Base-by-base conservation (phyloP, 92 coral and sea anemone genomes). In the Zoanthus solanderi region DNA sequence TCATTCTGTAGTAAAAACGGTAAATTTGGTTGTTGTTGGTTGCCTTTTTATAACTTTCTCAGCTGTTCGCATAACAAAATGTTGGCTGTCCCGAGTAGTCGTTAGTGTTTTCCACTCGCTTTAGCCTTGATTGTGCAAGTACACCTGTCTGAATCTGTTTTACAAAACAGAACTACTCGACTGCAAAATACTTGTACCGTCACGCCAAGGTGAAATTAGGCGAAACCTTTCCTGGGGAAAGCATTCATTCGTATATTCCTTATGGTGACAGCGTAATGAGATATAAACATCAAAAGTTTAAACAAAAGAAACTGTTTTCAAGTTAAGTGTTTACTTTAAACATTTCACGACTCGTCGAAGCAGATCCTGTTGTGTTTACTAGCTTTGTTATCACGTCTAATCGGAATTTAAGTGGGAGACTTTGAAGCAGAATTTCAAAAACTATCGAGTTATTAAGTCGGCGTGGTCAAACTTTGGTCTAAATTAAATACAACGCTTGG, bases 341-440 rank as follows among this genome's bases (percentile, higher is more conserved):
- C 85, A 81, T 81, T 81, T 81, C 85, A 81, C 63, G 85, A 81
- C 58, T 71, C 85, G 85, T 31, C 85, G 85, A 65, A 81, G 85
- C 85, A 81, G 75, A 81, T 81, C 85, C 85, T 81, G 85, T 81
- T 67, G 85, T 81, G 85, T 81, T 81, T 81, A 81, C 31, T 34
- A 73, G 71, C 46, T 81, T 81, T 81, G 85, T 81, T 81, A 75
- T 81, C 85, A 71, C 74, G 47, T 65, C 85, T 81, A 81, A 81
- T 37, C 85, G 75, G 66, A 65, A 66, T 66, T 66, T 37, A 71
- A 81, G 85, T 45, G 66, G 60, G 47, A 80, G 47, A n/a, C 23
- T 81, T 67, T 31, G 45, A 66, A 65, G 42, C 75, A 44, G 46
- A 81, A 47, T 23, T 11, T 81, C 75, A 81, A 81, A 61, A 81